Percentiles rank a stretch among this genome's conserved stretches.
Evolutionary conservation across 2,113 vertebrate genomes (phyloP).

Genomic region (Dryoscopus gambensis): DNA sequence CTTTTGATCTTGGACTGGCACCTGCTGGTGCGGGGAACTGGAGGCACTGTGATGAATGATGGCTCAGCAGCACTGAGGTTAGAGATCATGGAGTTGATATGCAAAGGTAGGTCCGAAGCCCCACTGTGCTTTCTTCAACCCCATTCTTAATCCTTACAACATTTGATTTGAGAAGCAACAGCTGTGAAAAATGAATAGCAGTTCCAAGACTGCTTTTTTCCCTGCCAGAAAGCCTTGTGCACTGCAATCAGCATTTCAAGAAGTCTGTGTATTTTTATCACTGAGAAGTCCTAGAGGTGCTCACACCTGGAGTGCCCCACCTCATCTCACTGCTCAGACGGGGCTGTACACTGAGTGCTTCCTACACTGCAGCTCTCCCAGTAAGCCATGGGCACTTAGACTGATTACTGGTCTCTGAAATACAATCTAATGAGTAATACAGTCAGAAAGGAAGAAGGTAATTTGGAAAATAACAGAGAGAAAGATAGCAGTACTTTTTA

Average conservation of each 20-base stretch:
- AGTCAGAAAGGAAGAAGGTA: background rate
- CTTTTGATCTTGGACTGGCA: background rate
- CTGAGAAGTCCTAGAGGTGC: background rate
- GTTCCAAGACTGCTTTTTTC: background rate
- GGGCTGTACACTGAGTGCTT: background rate
- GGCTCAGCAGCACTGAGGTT: background rate
- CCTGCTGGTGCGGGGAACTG: background rate
- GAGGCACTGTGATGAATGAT: background rate
- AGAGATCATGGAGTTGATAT: background rate
- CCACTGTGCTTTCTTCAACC: background rate
- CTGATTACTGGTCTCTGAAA: background rate
- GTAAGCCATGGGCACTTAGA: background rate
- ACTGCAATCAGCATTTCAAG: background rate
- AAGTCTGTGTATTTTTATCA: background rate
- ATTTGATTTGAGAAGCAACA: background rate
- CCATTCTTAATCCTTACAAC: background rate
- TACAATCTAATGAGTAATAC: background rate
- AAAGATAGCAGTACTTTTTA: background rate
- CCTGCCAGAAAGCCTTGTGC: background rate
- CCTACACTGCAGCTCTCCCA: background rate
- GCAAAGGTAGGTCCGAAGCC: background rate
- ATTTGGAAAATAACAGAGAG: slow-evolving; percentile 3
- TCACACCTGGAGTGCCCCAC: background rate
- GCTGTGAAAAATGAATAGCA: background rate
- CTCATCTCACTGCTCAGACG: background rate